Conservation (phyloP, 2,113 vertebrate genomes). For the Brachyhypopomus occidentalis region DNA sequence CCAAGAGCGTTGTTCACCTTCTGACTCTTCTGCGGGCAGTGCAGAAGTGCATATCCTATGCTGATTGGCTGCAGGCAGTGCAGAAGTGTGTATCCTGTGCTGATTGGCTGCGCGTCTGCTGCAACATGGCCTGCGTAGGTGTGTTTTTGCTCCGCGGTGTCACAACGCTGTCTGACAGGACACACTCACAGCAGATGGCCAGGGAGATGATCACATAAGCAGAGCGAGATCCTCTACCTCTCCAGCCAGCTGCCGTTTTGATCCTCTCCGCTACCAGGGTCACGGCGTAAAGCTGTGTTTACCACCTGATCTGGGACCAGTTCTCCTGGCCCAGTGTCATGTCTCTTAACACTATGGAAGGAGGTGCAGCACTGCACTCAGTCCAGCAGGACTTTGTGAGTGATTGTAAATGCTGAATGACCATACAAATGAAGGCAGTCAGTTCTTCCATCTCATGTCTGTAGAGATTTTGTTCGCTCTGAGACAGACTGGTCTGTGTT, state of each 20-base stretch:
- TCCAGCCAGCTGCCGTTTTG: slow-evolving; percentile 40
- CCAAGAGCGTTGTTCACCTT: not conserved
- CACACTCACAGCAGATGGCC: slow-evolving; percentile 46
- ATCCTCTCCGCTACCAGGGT: slow-evolving; percentile 31
- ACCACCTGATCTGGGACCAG: slow-evolving; percentile 54
- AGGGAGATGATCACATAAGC: slow-evolving; percentile 53
- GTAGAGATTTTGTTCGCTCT: too few species aligned
- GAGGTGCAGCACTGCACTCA: too few species aligned
- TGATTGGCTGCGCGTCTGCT: slow-evolving; percentile 19
- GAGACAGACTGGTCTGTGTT: too few species aligned
- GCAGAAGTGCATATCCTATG: slow-evolving; percentile 35
- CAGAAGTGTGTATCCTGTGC: slow-evolving; percentile 1
- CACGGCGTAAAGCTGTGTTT: slow-evolving; percentile 49
- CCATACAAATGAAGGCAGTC: too few species aligned
- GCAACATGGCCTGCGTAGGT: not conserved
- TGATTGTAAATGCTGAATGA: too few species aligned
- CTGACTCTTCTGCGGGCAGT: slow-evolving; percentile 29
- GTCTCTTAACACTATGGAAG: too few species aligned
- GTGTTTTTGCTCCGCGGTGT: slow-evolving; percentile 33
- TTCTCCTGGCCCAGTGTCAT: not conserved
- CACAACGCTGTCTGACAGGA: slow-evolving; percentile 41
- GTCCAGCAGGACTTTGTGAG: not conserved
- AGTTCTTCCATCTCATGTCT: too few species aligned
- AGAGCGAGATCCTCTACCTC: slow-evolving; percentile 45
- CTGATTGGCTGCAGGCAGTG: too few species aligned